phyloP scores from a whole-genome alignment of 2,888 invertebrate species.

The Drosophila picticornis region DNA sequence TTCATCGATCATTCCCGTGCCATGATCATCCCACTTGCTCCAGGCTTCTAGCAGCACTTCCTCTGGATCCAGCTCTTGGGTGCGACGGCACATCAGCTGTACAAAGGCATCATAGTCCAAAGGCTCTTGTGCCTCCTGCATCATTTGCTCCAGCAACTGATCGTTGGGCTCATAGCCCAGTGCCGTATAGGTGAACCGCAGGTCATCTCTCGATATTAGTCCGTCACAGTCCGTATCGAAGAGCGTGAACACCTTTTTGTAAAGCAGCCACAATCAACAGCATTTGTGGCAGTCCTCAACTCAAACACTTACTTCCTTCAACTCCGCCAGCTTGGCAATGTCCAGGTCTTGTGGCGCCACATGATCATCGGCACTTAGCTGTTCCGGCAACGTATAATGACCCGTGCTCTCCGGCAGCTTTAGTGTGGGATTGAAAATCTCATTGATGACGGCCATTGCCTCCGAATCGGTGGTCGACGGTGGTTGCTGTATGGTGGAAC shows the following conservation, averaged over 20 bases:
- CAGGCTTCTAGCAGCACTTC: slow-evolving; percentile 88
- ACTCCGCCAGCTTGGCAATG: slow-evolving; percentile 87
- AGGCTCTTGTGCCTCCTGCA: slow-evolving; percentile 87
- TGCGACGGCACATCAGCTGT: slow-evolving; percentile 87
- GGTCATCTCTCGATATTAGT: slow-evolving; percentile 88
- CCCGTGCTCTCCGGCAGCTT: slow-evolving; percentile 82
- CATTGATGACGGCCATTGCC: slow-evolving; percentile 84
- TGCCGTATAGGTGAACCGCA: slow-evolving; percentile 88
- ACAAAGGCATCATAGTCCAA: slow-evolving; percentile 89
- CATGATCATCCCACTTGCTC: slow-evolving; percentile 88
- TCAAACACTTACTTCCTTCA: slow-evolving; percentile 87
- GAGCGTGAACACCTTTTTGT: slow-evolving; percentile 87
- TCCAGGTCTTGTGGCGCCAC: slow-evolving; percentile 87
- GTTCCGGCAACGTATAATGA: slow-evolving; percentile 82
- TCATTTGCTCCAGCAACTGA: slow-evolving; percentile 87
- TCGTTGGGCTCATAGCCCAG: slow-evolving; percentile 87
- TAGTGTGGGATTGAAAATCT: slow-evolving; percentile 84
- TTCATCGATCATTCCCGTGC: slow-evolving; percentile 88
- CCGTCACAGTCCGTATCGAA: slow-evolving; percentile 89
- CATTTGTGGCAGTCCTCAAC: background rate
- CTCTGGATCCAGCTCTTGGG: slow-evolving; percentile 88
- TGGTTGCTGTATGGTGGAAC: slow-evolving; percentile 70
- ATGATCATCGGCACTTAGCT: slow-evolving; percentile 82
- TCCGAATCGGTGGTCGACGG: slow-evolving; percentile 75
- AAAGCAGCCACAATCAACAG: slow-evolving; percentile 14